phyloP scores from a whole-genome alignment of 2,113 vertebrate genomes.

The Dissostichus mawsoni region DNA sequence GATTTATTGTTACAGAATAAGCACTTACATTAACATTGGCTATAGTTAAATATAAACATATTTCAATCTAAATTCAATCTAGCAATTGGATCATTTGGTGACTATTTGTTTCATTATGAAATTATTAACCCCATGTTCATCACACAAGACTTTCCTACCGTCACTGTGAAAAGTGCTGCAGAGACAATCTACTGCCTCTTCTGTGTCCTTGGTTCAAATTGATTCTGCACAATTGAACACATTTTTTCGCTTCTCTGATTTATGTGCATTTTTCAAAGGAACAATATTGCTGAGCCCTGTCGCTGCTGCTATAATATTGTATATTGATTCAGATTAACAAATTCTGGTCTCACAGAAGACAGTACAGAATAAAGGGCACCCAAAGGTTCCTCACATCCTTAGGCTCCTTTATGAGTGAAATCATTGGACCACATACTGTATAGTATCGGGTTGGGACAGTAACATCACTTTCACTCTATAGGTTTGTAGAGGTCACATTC shows the following conservation, averaged over 20 bases:
- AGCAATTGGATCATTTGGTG: background rate
- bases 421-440: background rate
- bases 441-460: slow-evolving; percentile 1
- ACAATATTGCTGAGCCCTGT: slow-evolving; percentile 1
- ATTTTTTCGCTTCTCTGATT: slow-evolving; percentile 26
- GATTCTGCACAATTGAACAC: slow-evolving; percentile 39
- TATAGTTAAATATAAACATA: background rate
- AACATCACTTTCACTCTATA: slow-evolving; percentile 11
- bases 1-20: background rate
- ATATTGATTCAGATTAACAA: slow-evolving; percentile 11
- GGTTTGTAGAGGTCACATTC: slow-evolving; percentile 63
- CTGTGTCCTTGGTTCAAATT: slow-evolving; percentile 30
- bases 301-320: background rate
- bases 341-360: slow-evolving; percentile 1
- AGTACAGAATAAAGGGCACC: background rate
- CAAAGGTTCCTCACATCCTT: background rate
- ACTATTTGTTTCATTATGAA: slow-evolving; percentile 4
- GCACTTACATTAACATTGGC: background rate
- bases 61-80: background rate
- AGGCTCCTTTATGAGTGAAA: background rate
- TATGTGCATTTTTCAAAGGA: slow-evolving; percentile 24
- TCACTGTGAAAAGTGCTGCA: slow-evolving; percentile 18
- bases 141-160: background rate
- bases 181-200: slow-evolving; percentile 8
- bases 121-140: background rate